Percentiles rank a stretch among this genome's conserved stretches.
Evolutionary conservation across 1,140 invertebrate genomes (phyloP).

Genomic region (Caerostris darwini): DNA sequence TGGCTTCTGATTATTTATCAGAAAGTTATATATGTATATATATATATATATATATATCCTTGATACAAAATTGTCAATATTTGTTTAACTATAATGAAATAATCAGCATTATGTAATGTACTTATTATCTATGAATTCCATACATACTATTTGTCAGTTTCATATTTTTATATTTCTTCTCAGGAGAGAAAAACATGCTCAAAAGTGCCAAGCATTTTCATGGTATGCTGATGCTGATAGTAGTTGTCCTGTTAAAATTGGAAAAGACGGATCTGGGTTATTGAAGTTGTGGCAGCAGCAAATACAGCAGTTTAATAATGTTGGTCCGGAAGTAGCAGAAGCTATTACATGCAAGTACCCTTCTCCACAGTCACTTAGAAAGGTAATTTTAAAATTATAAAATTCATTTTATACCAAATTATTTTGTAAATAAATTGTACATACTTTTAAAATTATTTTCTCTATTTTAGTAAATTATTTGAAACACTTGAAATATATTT

Average conservation of each 20-base stretch:
- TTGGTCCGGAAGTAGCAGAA: conserved; percentile 67
- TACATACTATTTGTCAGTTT: no score
- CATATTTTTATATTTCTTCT: background rate
- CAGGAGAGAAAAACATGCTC: conserved; percentile 68
- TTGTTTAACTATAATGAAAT: no score
- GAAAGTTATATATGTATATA: no score
- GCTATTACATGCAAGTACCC: conserved; percentile 46
- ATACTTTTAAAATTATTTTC: background rate
- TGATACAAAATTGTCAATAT: no score
- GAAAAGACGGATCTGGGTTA: conserved; percentile 51
- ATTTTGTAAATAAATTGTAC: background rate
- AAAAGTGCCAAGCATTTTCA: conserved; percentile 67
- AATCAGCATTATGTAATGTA: no score
- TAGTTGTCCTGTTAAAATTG: conserved; percentile 68
- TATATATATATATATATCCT: no score
- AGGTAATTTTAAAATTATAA: background rate
- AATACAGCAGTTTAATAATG: conserved; percentile 67
- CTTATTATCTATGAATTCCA: no score
- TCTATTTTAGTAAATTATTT: background rate
- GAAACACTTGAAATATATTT: background rate
- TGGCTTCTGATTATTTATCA: no score
- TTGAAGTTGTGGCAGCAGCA: conserved; percentile 69
- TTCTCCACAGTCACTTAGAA: conserved; percentile 14
- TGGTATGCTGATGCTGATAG: conserved; percentile 74
- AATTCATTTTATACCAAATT: background rate